These are phyloP conservation scores for Mayetiola destructor DNA, from an alignment of 2,888 invertebrate species.

Conservation along the genomic window DNA sequence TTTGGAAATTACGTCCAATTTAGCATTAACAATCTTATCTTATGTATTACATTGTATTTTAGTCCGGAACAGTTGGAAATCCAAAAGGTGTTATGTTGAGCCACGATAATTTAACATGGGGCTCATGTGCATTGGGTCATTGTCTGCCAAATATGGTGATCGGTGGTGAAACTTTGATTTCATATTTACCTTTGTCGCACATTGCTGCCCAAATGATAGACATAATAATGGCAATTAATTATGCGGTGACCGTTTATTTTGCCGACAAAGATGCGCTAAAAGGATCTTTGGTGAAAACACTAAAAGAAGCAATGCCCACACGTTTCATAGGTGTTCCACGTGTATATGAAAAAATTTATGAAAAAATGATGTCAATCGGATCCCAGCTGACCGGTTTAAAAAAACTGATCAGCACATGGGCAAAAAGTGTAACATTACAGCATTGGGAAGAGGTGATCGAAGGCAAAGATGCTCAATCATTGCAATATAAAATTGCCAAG, in stretches of 20 bases:
- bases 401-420: slow-evolving; percentile 57
- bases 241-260: slow-evolving; percentile 63
- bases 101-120: slow-evolving; percentile 74
- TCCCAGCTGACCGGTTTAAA: slow-evolving; percentile 56
- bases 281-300: slow-evolving; percentile 60
- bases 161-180: slow-evolving; percentile 49
- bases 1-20: too few relatives aligned
- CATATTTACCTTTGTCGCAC: slow-evolving; percentile 79
- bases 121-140: slow-evolving; percentile 43
- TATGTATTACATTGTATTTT: too few relatives aligned
- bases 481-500: slow-evolving; percentile 66
- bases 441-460: slow-evolving; percentile 47
- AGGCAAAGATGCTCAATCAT: slow-evolving; percentile 40
- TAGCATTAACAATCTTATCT: too few relatives aligned
- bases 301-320: slow-evolving; percentile 68
- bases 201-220: slow-evolving; percentile 80
- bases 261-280: slow-evolving; percentile 85
- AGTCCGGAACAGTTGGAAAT: slow-evolving; percentile 78
- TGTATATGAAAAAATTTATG: slow-evolving; percentile 88
- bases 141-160: slow-evolving; percentile 40
- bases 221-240: slow-evolving; percentile 49
- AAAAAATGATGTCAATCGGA: slow-evolving; percentile 64
- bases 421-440: slow-evolving; percentile 49
- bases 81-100: slow-evolving; percentile 89
- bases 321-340: slow-evolving; percentile 77